A percentile compares a stretch with the other conserved stretches of the same genome.
phyloP scores from a whole-genome alignment of 2,888 invertebrate species.

The Pseudococcus jackbeardsleyi region DNA sequence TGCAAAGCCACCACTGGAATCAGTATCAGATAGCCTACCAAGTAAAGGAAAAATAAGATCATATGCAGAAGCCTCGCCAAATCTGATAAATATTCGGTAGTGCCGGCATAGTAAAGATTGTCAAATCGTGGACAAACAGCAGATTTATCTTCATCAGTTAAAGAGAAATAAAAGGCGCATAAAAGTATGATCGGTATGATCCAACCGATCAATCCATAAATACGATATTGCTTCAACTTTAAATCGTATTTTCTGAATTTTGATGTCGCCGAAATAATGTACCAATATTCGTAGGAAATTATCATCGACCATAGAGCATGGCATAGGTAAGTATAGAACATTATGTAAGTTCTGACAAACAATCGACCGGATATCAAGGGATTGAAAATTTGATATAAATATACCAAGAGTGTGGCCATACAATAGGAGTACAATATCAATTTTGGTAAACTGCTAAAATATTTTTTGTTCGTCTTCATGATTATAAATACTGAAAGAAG shows the following conservation, averaged over 20 bases:
- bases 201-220: neutral
- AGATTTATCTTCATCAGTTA: neutral
- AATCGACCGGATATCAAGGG: neutral
- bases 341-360: neutral
- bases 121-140: neutral
- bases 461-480: neutral
- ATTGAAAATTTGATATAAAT: neutral
- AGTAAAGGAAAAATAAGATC: neutral
- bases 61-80: neutral
- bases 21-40: neutral
- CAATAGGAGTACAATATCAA: neutral
- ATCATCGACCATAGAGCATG: neutral
- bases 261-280: neutral
- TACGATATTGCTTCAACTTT: neutral
- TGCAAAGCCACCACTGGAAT: neutral
- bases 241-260: neutral
- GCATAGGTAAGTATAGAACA: neutral
- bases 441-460: neutral
- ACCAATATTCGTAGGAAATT: constrained; percentile 10
- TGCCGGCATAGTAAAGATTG: neutral
- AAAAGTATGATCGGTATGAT: neutral
- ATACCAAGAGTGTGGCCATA: neutral
- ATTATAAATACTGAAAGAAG: neutral
- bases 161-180: neutral
- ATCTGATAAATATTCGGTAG: neutral